Evolutionary conservation across 2,797 vertebrate species (phyloP).

Genomic region (Parambassis ranga): DNA sequence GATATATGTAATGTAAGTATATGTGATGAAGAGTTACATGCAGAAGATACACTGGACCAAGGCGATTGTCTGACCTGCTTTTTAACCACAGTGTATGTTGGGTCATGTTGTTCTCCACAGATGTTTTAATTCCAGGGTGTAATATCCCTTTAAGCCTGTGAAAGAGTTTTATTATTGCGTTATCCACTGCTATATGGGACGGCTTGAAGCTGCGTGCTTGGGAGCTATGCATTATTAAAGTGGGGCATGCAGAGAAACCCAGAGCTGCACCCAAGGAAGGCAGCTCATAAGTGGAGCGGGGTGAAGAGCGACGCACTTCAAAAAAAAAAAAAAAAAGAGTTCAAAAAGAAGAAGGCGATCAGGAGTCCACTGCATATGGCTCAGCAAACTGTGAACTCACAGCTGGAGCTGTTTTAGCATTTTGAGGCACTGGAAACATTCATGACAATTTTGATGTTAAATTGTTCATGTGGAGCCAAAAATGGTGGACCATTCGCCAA

Average conservation of each 20-base stretch:
- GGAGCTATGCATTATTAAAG: slow-evolving; percentile 58
- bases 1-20: no score
- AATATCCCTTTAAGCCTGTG: slow-evolving; percentile 61
- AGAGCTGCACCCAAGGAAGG: slow-evolving; percentile 47
- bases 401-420: slow-evolving; percentile 8
- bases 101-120: slow-evolving; percentile 21
- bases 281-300: slow-evolving; percentile 44
- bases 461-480: slow-evolving; percentile 15
- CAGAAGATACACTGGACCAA: neutral
- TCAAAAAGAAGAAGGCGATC: neutral
- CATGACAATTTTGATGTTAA: neutral
- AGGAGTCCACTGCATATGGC: slow-evolving; percentile 42
- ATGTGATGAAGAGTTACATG: neutral
- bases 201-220: slow-evolving; percentile 49
- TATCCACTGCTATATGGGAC: slow-evolving; percentile 54
- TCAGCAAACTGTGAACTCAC: slow-evolving; percentile 20
- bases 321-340: neutral
- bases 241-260: slow-evolving; percentile 58
- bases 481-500: slow-evolving; percentile 33
- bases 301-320: slow-evolving; percentile 4
- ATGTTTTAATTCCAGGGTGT: slow-evolving; percentile 32
- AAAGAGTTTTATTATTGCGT: slow-evolving; percentile 21
- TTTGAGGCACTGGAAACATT: slow-evolving; percentile 2
- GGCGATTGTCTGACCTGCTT: slow-evolving; percentile 15
- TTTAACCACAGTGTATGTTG: slow-evolving; percentile 17